These are phyloP conservation scores for Eleginops maclovinus DNA, from an alignment of 2,113 vertebrate genomes.

Conservation along the genomic window DNA sequence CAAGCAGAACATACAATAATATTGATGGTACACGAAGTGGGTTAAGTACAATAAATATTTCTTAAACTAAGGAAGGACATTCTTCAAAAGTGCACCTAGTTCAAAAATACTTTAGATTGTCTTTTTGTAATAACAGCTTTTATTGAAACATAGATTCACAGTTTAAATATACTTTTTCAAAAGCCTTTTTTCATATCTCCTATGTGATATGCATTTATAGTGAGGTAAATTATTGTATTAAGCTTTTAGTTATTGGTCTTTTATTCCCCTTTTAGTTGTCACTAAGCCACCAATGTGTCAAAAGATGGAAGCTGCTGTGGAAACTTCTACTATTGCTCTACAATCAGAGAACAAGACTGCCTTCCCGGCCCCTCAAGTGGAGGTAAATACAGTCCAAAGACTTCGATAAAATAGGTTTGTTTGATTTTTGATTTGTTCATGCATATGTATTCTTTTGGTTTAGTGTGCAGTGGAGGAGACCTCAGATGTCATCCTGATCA, in stretches of 20 bases:
- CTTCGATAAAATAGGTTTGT: neutral
- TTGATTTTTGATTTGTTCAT: neutral
- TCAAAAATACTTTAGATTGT: too few species aligned
- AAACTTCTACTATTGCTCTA: conserved; percentile 30
- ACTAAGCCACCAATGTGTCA: conserved; percentile 42
- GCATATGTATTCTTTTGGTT: neutral
- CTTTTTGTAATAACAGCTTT: too few species aligned
- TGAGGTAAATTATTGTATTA: neutral
- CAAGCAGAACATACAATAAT: too few species aligned
- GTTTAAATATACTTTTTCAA: too few species aligned
- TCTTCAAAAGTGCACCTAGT: too few species aligned
- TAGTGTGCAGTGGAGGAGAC: conserved; percentile 62
- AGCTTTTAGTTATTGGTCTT: neutral
- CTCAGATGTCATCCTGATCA: conserved; percentile 79
- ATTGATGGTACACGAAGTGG: too few species aligned
- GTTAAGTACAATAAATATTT: too few species aligned
- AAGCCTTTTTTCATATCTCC: neutral
- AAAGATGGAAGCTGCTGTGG: neutral
- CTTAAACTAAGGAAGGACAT: too few species aligned
- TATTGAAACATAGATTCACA: too few species aligned
- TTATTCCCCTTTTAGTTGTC: conserved; percentile 38
- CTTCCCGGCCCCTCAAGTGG: conserved; percentile 12
- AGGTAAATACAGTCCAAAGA: conserved; percentile 40
- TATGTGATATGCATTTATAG: neutral
- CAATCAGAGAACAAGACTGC: conserved; percentile 32